Evolutionary conservation across 2,797 vertebrate genomes (phyloP).

Genomic region (Sebastes oblongus): DNA sequence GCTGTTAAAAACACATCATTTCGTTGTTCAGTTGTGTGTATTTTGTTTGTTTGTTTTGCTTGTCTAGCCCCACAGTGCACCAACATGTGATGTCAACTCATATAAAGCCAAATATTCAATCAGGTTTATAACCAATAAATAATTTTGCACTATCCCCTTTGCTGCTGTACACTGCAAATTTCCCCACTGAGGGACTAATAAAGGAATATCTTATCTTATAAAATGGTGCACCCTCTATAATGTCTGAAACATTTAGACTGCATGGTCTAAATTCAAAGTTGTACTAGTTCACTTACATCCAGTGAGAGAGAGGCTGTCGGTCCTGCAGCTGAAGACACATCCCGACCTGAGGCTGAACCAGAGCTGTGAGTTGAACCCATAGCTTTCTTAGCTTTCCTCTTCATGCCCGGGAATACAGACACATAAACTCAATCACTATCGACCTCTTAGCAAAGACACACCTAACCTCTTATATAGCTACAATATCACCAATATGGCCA

Average conservation of each 20-base stretch:
- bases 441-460: no score
- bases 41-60: neutral
- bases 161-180: no score
- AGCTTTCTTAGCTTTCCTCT: constrained; percentile 18
- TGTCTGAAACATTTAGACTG: neutral
- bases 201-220: no score
- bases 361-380: constrained; percentile 53
- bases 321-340: rapidly evolving
- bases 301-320: neutral
- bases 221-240: neutral
- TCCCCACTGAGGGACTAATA: no score
- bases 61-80: neutral
- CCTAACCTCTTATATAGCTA: rapidly evolving
- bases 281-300: constrained; percentile 33
- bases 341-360: neutral
- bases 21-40: neutral
- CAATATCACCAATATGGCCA: neutral
- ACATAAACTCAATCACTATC: no score
- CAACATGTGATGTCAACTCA: neutral
- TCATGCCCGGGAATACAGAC: constrained; percentile 17
- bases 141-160: no score
- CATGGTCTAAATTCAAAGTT: neutral
- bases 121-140: no score
- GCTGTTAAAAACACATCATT: neutral
- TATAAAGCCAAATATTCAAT: neutral